Percentiles rank a stretch among this genome's conserved stretches.
Conservation (phyloP, 2,113 vertebrate genomes). For the Anoplopoma fimbria region DNA sequence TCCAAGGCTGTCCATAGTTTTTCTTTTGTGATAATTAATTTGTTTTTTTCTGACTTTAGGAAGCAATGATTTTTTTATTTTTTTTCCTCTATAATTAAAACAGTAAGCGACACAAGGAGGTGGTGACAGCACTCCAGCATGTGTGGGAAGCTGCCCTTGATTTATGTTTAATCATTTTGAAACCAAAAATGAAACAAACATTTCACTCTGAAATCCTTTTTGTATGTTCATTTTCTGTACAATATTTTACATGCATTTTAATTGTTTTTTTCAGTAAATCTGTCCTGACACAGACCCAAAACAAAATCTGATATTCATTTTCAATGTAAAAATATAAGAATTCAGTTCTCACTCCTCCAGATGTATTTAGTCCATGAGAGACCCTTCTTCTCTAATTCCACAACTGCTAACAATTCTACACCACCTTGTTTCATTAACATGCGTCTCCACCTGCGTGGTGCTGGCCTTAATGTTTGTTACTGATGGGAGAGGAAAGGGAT, state of each 20-base stretch:
- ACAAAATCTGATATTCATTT: too few relatives aligned
- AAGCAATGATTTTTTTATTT: neutral
- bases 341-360: too few relatives aligned
- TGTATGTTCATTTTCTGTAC: neutral
- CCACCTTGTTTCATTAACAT: neutral
- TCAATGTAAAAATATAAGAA: too few relatives aligned
- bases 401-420: neutral
- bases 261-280: neutral
- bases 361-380: neutral
- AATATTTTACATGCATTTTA: neutral
- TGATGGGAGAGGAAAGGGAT: constrained; percentile 12
- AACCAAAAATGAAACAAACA: neutral
- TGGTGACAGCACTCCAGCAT: neutral
- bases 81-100: constrained; percentile 13
- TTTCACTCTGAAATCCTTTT: neutral
- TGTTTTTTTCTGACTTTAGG: neutral
- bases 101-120: constrained; percentile 8
- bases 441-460: neutral
- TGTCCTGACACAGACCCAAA: neutral
- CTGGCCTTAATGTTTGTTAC: neutral
- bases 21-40: neutral
- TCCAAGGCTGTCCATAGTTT: neutral
- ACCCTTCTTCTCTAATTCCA: neutral
- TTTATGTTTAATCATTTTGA: neutral
- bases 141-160: neutral